phyloP scores from a whole-genome alignment of 2,888 invertebrate species.

The Eulithis testata region DNA sequence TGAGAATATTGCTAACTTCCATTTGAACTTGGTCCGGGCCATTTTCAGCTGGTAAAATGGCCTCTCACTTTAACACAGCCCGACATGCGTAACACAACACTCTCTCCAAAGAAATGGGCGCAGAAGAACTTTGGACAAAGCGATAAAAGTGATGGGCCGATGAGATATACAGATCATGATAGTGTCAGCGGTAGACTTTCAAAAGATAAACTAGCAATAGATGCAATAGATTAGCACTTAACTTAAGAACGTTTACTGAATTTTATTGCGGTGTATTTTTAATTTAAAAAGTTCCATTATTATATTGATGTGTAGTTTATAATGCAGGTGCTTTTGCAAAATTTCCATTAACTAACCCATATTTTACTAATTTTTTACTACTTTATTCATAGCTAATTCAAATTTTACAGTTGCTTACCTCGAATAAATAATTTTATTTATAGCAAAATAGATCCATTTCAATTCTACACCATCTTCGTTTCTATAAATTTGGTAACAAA shows the following conservation, averaged over 20 bases:
- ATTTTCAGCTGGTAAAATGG: conserved; percentile 56
- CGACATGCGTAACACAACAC: conserved; percentile 53
- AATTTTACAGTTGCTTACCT: too few relatives aligned
- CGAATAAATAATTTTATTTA: too few relatives aligned
- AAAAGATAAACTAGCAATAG: conserved; percentile 44
- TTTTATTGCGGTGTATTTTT: not conserved
- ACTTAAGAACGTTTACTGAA: conserved; percentile 11
- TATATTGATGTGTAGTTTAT: too few relatives aligned
- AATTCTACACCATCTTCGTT: conserved; percentile 9
- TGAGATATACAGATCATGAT: conserved; percentile 49
- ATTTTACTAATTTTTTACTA: too few relatives aligned
- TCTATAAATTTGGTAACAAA: conserved; percentile 13
- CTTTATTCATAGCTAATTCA: too few relatives aligned
- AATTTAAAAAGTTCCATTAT: too few relatives aligned
- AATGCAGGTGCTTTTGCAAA: too few relatives aligned
- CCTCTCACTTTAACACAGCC: conserved; percentile 43
- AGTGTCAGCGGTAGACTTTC: conserved; percentile 47
- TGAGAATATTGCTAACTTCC: conserved; percentile 54
- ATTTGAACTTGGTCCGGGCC: conserved; percentile 62
- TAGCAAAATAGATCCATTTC: not conserved
- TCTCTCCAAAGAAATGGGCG: conserved; percentile 48
- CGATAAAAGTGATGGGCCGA: conserved; percentile 25
- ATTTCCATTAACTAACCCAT: too few relatives aligned
- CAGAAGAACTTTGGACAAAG: conserved; percentile 24
- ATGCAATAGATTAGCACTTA: conserved; percentile 23